These are phyloP conservation scores for Ichneumoninae sp. DNA, from an alignment of 2,888 invertebrate species.

Conservation along the genomic window DNA sequence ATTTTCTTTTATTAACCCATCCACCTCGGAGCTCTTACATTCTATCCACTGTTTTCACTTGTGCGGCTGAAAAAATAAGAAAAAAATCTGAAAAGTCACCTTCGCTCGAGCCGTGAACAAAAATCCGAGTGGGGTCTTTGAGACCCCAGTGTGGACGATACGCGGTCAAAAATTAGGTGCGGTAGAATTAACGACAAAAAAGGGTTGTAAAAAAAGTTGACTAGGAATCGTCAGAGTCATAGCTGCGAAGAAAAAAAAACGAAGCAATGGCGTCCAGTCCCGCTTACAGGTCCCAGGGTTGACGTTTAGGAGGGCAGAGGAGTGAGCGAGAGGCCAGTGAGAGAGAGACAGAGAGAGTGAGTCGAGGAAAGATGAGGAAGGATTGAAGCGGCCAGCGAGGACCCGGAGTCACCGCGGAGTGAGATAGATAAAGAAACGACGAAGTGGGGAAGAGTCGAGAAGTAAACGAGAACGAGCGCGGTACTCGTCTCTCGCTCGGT, in stretches of 20 bases:
- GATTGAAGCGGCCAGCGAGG: slow-evolving; percentile 39
- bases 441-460: slow-evolving; percentile 37
- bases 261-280: slow-evolving; percentile 39
- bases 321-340: slow-evolving; percentile 23
- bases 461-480: slow-evolving; percentile 33
- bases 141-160: not conserved
- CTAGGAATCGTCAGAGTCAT: slow-evolving; percentile 33
- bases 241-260: slow-evolving; percentile 22
- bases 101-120: not conserved
- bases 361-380: slow-evolving; percentile 32
- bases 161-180: slow-evolving; percentile 8
- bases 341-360: not conserved
- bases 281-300: slow-evolving; percentile 38
- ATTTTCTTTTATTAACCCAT: too few relatives aligned
- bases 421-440: slow-evolving; percentile 28
- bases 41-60: too few relatives aligned
- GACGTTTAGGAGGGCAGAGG: slow-evolving; percentile 49
- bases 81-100: not conserved
- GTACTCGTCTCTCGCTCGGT: slow-evolving; percentile 18
- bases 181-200: not conserved
- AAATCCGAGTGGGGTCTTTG: not conserved
- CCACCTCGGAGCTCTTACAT: too few relatives aligned
- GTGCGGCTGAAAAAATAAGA: too few relatives aligned
- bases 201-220: slow-evolving; percentile 1
- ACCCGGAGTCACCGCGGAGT: slow-evolving; percentile 12